Evolutionary conservation across 2,888 invertebrate species (phyloP), one percentile per base, ranked within the genome.

Genomic region (Amblyjoppa proteus): DNA sequence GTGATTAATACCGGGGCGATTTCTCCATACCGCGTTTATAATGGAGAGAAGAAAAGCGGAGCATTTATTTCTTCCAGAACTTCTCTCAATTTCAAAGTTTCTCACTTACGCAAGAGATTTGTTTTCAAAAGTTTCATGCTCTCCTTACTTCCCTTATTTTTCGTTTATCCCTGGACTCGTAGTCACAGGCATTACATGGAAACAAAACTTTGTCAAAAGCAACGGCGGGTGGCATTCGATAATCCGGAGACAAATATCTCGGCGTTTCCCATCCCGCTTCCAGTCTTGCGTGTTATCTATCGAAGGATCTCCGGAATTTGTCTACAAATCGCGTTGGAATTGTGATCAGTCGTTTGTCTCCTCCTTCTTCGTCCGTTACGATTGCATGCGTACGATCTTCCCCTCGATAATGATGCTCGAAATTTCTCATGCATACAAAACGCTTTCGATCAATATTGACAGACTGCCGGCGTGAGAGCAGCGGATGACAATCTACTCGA

Each of bases 301-400:
- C 58, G 41, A 38, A 28, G 11, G 38, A 28, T 28, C 38, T 16
- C 49, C 49, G 13, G 58, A 69, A 58, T 69, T 81, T 6, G 34
- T 61, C 58, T 7, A 38, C 41, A 69, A 76, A 76, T 76, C 64
- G 61, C 76, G 64, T 76, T 81, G 64, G 38, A 70, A 81, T 71
- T 76, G 38, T 34, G 11, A 51, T 69, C 69, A 6, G 69, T 28
- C n/a, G 9, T 34, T 51, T 20, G 51, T 58, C 11, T 28, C 51
- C n/a, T 64, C 34, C 56, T 34, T 11, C 41, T 13, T 49, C 20
- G 41, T 68, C 41, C 16, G 4, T 13, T 25, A 45, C 28, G n/a
- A 49, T 64, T 49, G 45, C 41, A 28, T 56, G 53, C 25, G 13
- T 11, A 6, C 16, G 25, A 38, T 1, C 11, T 0, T 38, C 9